A percentile compares a stretch with the other conserved stretches of the same genome.
Evolutionary conservation across 1,140 invertebrate species (phyloP).

Genomic region (Cepaea nemoralis): DNA sequence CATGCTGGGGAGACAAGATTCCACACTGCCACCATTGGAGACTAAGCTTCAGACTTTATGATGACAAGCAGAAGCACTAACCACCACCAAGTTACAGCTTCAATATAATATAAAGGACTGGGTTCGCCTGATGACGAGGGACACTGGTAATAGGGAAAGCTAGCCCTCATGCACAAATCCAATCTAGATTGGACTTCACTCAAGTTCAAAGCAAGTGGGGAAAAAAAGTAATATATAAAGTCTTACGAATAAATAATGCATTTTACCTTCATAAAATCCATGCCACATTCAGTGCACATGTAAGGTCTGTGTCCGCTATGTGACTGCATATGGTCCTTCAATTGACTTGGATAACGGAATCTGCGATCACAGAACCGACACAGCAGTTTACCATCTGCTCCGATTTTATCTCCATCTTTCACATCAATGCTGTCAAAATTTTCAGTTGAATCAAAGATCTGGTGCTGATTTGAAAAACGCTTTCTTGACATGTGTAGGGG

Average conservation of each 20-base stretch:
- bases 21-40: no score
- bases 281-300: conserved; percentile 75
- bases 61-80: no score
- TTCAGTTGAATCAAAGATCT: conserved; percentile 50
- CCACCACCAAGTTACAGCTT: no score
- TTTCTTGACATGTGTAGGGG: neutral
- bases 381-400: conserved; percentile 50
- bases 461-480: conserved; percentile 26
- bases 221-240: no score
- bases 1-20: no score
- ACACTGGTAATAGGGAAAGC: no score
- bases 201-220: no score
- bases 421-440: conserved; percentile 41
- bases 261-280: conserved; percentile 70
- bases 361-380: conserved; percentile 76
- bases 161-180: no score
- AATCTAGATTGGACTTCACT: no score
- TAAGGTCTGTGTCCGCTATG: conserved; percentile 75
- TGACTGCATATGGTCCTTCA: conserved; percentile 74
- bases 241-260: neutral
- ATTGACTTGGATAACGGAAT: conserved; percentile 76
- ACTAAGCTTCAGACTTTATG: no score
- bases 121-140: no score
- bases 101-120: no score
- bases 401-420: conserved; percentile 42